phyloP scores from a whole-genome alignment of 37 sponge, comb jelly and placozoan genomes.

The Beroe forskalii region DNA sequence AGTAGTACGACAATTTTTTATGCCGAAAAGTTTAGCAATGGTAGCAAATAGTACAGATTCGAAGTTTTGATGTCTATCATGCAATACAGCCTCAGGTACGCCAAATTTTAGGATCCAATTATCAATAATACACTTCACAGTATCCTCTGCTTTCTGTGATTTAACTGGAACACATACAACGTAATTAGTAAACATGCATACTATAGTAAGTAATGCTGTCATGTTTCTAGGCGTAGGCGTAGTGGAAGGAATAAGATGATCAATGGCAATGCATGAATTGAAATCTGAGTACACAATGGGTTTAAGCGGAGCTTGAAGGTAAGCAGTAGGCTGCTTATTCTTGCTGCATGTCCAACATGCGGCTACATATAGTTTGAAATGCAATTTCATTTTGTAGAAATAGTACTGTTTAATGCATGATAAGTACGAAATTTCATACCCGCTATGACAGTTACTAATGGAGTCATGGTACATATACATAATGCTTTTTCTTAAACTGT shows the following conservation, averaged over 20 bases:
- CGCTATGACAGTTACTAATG: not conserved
- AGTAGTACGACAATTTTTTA: not conserved
- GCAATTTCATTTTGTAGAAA: not conserved
- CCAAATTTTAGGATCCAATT: not conserved
- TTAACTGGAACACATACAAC: constrained; percentile 3
- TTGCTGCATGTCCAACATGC: not conserved
- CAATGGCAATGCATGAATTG: not conserved
- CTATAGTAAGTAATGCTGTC: not conserved
- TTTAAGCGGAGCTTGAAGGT: constrained; percentile 25
- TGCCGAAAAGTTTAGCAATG: not conserved
- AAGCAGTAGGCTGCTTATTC: constrained; percentile 21
- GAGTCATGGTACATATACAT: not conserved
- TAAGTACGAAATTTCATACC: not conserved
- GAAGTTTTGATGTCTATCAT: not conserved
- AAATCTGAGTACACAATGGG: constrained; percentile 33
- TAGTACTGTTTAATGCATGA: not conserved
- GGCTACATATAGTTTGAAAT: not conserved
- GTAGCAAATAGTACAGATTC: not conserved
- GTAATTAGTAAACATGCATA: not conserved
- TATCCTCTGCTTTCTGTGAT: not conserved
- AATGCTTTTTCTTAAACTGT: not conserved
- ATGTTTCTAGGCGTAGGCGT: not conserved
- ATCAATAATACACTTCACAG: not conserved
- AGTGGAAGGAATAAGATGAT: not conserved
- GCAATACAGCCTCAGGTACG: not conserved